Evolutionary conservation across 2,113 vertebrate genomes (phyloP).

Genomic region (Parus major): DNA sequence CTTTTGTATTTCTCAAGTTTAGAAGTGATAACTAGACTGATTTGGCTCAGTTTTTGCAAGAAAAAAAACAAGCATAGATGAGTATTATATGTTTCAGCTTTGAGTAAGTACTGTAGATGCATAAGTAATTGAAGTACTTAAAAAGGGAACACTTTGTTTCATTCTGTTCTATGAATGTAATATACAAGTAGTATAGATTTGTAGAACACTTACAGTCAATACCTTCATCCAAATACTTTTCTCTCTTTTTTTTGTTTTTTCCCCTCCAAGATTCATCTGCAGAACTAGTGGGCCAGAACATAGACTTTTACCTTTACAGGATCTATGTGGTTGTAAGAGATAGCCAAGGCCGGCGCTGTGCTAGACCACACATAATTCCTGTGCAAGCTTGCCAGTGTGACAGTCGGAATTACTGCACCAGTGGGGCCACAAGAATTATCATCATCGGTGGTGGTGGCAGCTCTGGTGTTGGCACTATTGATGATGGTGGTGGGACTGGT

Average conservation of each 20-base stretch:
- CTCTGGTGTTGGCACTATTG: neutral
- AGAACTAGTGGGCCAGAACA: constrained; percentile 26
- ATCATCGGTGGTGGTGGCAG: neutral
- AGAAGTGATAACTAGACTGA: neutral
- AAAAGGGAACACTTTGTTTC: neutral
- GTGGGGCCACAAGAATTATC: constrained; percentile 17
- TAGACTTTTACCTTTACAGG: constrained; percentile 44
- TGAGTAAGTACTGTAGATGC: neutral
- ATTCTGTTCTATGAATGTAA: neutral
- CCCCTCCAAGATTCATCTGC: constrained; percentile 24
- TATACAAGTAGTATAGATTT: neutral
- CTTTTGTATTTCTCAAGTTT: neutral
- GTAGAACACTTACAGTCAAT: neutral
- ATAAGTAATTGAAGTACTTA: neutral
- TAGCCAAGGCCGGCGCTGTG: constrained; percentile 39
- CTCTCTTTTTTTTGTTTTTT: neutral
- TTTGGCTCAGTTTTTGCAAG: neutral
- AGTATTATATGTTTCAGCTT: neutral
- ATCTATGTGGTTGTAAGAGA: constrained; percentile 36
- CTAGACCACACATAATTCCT: constrained; percentile 35
- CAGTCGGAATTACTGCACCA: constrained; percentile 30
- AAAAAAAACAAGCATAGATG: neutral
- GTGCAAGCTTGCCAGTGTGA: constrained; percentile 68
- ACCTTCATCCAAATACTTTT: neutral
- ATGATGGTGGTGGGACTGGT: neutral